Evolutionary conservation across 2,888 invertebrate species (phyloP).

Genomic region (Dryobotodes eremita): DNA sequence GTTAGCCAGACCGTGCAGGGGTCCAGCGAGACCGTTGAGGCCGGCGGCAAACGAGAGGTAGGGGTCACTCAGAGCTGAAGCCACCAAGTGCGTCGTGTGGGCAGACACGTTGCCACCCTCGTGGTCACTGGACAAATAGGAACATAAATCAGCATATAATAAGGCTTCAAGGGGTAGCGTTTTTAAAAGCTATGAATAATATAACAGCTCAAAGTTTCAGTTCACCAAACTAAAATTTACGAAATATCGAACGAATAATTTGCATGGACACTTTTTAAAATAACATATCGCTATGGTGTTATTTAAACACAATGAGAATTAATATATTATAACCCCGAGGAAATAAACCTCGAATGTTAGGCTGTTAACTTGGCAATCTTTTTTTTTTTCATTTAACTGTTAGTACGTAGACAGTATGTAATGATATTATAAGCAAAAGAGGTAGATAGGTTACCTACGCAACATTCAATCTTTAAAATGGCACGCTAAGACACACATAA

Average conservation of each 20-base stretch:
- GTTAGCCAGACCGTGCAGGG: conserved; percentile 98
- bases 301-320: conserved; percentile 12
- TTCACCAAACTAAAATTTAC: conserved; percentile 3
- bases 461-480: background rate
- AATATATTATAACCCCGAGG: background rate
- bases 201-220: background rate
- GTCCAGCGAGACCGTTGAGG: conserved; percentile 98
- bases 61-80: conserved; percentile 98
- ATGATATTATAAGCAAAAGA: background rate
- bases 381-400: background rate
- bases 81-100: conserved; percentile 98
- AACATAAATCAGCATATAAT: conserved; percentile 5
- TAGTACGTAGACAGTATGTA: background rate
- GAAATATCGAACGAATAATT: conserved; percentile 43
- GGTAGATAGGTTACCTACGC: background rate
- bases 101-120: conserved; percentile 99
- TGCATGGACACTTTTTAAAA: conserved; percentile 23
- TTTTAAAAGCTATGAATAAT: conserved; percentile 4
- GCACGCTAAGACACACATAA: background rate
- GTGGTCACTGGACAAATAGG: conserved; percentile 93
- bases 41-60: conserved; percentile 98
- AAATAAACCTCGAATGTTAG: background rate
- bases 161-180: background rate
- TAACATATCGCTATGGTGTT: background rate
- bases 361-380: too few relatives aligned